A percentile compares a stretch with the other conserved stretches of the same genome.
Conservation (phyloP, 1,140 invertebrate species). For the Hyposmocoma kahamanoa region DNA sequence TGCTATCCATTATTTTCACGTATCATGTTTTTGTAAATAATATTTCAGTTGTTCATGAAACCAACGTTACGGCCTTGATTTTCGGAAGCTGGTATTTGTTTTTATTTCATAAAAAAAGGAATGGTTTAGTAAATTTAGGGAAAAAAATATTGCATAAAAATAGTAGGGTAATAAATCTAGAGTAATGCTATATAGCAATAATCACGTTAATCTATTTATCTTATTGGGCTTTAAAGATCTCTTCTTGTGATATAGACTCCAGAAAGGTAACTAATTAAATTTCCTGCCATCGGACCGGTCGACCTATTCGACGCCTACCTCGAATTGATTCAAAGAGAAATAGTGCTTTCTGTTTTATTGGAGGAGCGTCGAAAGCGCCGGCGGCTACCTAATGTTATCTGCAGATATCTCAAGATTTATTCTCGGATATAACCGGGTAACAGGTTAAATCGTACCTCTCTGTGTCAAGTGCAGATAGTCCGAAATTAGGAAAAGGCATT, state of each 20-base stretch:
- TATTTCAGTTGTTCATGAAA: too few species aligned
- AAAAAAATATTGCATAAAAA: too few species aligned
- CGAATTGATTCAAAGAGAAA: slow-evolving; percentile 18
- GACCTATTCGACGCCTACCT: slow-evolving; percentile 6
- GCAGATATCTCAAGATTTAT: slow-evolving; percentile 14
- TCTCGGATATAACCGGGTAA: slow-evolving; percentile 5
- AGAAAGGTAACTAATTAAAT: slow-evolving; percentile 12
- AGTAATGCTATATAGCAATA: too few species aligned
- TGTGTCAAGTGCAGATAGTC: not conserved
- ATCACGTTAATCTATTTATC: too few species aligned
- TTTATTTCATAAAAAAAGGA: too few species aligned
- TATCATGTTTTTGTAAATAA: too few species aligned
- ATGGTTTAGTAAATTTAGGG: too few species aligned
- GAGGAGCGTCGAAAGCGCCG: slow-evolving; percentile 22
- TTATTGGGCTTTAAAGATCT: not conserved
- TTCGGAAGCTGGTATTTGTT: too few species aligned
- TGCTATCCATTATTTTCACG: too few species aligned
- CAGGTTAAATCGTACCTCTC: not conserved
- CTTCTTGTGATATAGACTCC: not conserved
- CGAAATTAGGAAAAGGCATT: too few species aligned
- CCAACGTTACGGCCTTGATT: too few species aligned
- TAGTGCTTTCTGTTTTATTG: slow-evolving; percentile 18
- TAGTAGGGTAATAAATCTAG: too few species aligned
- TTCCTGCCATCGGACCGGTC: not conserved
- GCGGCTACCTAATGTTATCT: slow-evolving; percentile 9